Conservation (phyloP, 1,140 invertebrate species). For the Drosophila nigrodunni region DNA sequence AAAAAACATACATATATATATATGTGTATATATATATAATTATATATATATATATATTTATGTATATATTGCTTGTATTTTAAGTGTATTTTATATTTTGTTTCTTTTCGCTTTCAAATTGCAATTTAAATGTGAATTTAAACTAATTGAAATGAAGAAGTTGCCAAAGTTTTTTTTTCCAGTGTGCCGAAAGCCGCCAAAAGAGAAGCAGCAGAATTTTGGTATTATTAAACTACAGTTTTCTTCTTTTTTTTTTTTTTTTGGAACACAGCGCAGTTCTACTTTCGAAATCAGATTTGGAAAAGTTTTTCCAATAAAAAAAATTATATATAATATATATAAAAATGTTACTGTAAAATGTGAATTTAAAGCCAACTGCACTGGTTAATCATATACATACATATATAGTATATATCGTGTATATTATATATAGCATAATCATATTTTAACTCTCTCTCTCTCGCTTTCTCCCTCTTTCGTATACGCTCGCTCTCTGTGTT, state of each 20-base stretch:
- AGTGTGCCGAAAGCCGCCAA: neutral
- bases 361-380: conserved; percentile 80
- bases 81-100: conserved; percentile 35
- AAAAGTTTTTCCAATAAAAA: no score
- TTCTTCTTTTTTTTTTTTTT: neutral
- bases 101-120: conserved; percentile 61
- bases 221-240: neutral
- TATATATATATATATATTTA: conserved; percentile 47
- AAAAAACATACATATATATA: conserved; percentile 46
- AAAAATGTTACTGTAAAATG: conserved; percentile 66
- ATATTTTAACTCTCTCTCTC: conserved; percentile 23
- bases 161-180: neutral
- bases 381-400: conserved; percentile 54
- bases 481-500: conserved; percentile 31
- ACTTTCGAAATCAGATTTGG: conserved; percentile 23
- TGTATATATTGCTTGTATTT: conserved; percentile 47
- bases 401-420: conserved; percentile 11
- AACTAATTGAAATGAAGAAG: conserved; percentile 63
- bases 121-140: conserved; percentile 70
- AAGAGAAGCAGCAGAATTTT: neutral
- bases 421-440: conserved; percentile 22
- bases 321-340: conserved; percentile 24
- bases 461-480: conserved; percentile 18
- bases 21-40: conserved; percentile 28
- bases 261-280: conserved; percentile 45